Conservation (phyloP, 2,888 invertebrate genomes). For the Cenopis cana region DNA sequence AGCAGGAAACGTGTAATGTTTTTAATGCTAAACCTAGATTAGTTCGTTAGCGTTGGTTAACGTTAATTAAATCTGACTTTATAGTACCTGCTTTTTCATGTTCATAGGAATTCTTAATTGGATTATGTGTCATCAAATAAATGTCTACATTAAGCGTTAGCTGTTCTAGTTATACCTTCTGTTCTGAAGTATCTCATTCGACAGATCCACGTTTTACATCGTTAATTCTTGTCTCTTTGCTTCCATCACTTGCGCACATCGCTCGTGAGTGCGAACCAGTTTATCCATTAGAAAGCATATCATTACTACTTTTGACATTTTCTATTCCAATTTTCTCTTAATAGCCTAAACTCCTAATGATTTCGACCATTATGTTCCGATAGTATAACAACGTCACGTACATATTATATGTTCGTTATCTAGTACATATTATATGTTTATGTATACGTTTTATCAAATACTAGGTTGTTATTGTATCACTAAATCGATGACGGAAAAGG, state of each 20-base stretch:
- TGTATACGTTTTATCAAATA: conserved; percentile 14
- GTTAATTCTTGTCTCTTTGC: conserved; percentile 6
- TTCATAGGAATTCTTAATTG: conserved; percentile 25
- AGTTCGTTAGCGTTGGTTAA: conserved; percentile 65
- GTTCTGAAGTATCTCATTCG: not conserved
- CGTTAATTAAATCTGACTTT: conserved; percentile 54
- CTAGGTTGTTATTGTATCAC: not conserved
- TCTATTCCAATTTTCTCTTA: conserved; percentile 26
- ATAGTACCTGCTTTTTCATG: conserved; percentile 44
- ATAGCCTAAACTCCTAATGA: conserved; percentile 30
- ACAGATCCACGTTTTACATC: not conserved
- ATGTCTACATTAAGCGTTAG: not conserved
- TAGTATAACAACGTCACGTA: conserved; percentile 23
- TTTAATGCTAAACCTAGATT: conserved; percentile 79
- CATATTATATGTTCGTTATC: conserved; percentile 1
- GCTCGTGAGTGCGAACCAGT: conserved; percentile 7
- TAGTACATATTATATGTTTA: too few species aligned
- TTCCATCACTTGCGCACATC: not conserved
- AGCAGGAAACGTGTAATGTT: conserved; percentile 77
- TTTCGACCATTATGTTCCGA: conserved; percentile 20
- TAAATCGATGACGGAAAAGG: conserved; percentile 5
- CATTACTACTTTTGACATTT: conserved; percentile 27
- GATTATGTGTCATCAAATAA: conserved; percentile 27
- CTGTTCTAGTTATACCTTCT: conserved; percentile 4
- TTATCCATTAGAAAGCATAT: conserved; percentile 25